These are phyloP conservation scores for Moxostoma hubbsi DNA, from an alignment of 2,797 vertebrate genomes.

Conservation along the genomic window DNA sequence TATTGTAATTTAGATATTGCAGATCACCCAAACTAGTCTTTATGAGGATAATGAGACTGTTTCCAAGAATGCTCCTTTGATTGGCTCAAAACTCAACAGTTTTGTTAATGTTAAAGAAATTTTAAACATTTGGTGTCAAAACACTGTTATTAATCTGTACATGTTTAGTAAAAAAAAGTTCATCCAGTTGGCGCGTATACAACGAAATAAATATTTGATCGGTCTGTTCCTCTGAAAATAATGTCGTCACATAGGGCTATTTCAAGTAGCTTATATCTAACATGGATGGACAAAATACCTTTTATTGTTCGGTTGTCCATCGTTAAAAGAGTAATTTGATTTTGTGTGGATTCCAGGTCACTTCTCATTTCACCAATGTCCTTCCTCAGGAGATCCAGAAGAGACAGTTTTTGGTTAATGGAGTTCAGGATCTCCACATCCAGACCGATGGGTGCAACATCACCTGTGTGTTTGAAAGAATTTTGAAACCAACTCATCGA, in stretches of 20 bases:
- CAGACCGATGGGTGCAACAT: constrained; percentile 32
- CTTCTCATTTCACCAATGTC: constrained; percentile 60
- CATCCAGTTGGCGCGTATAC: neutral
- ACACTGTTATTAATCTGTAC: no score
- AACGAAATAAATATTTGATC: neutral
- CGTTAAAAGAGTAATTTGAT: constrained; percentile 52
- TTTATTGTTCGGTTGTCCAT: constrained; percentile 53
- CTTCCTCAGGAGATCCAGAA: constrained; percentile 59
- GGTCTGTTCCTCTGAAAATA: no score
- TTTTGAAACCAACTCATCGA: neutral
- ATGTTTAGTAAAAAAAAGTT: neutral
- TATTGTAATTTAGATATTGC: no score
- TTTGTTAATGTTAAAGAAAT: no score
- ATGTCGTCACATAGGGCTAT: no score
- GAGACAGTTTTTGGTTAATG: constrained; percentile 60
- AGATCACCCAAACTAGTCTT: no score
- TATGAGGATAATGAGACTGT: no score
- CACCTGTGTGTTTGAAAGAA: constrained; percentile 34
- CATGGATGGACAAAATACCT: constrained; percentile 25
- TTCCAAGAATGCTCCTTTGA: no score
- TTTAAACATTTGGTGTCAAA: no score
- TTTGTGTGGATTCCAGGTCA: constrained; percentile 59
- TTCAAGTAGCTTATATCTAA: neutral
- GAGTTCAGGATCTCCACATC: constrained; percentile 57
- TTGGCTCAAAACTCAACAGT: no score